Conservation (phyloP, 2,888 invertebrate species). For the Plagodis pulveraria region DNA sequence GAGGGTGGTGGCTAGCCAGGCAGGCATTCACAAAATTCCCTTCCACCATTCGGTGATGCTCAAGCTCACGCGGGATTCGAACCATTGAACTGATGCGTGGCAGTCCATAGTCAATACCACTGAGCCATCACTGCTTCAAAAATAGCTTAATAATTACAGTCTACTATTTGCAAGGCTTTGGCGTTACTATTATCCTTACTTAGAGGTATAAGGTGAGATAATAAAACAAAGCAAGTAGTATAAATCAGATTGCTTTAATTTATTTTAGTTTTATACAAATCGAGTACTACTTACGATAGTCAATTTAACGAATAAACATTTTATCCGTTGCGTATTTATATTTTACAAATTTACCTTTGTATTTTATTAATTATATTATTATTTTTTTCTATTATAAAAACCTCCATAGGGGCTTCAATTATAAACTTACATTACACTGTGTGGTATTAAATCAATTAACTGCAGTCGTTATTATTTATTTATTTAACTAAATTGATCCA, state of each 20-base stretch:
- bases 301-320: conserved; percentile 82
- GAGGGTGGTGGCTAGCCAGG: too few species aligned
- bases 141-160: too few species aligned
- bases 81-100: too few species aligned
- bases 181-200: too few species aligned
- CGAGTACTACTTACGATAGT: conserved; percentile 84
- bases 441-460: conserved; percentile 63
- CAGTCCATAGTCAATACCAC: too few species aligned
- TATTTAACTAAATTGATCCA: conserved; percentile 57
- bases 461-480: conserved; percentile 71
- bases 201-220: conserved; percentile 29
- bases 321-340: conserved; percentile 76
- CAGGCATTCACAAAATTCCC: too few species aligned
- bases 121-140: too few species aligned
- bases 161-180: too few species aligned
- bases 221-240: conserved; percentile 73
- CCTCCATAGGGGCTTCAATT: conserved; percentile 82
- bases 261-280: conserved; percentile 85
- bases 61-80: too few species aligned
- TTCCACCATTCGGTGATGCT: too few species aligned
- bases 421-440: conserved; percentile 81
- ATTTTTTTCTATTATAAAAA: conserved; percentile 78
- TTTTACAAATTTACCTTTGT: conserved; percentile 84
- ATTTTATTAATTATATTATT: conserved; percentile 61
- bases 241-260: conserved; percentile 86